phyloP scores from a whole-genome alignment of 2,113 vertebrate genomes.

The Dasypus novemcinctus region DNA sequence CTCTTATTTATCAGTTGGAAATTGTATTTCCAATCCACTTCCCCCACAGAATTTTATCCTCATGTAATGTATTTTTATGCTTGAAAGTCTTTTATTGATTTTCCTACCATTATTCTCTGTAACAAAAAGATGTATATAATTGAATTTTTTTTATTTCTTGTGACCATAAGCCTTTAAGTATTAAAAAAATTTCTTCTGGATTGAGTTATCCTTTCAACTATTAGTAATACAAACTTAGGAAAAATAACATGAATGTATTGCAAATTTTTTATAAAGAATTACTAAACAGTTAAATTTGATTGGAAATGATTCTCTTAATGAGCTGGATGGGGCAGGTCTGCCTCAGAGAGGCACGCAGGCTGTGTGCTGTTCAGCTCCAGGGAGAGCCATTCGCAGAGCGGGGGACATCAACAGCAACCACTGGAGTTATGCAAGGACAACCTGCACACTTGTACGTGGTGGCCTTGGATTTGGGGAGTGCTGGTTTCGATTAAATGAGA shows the following conservation, averaged over 20 bases:
- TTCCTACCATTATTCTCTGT: conserved; percentile 65
- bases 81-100: conserved; percentile 78
- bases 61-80: conserved; percentile 77
- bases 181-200: conserved; percentile 38
- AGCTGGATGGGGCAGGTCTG: background rate
- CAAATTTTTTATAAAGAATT: conserved; percentile 19
- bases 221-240: conserved; percentile 27
- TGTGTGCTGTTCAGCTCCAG: background rate
- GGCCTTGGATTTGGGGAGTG: background rate
- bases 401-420: background rate
- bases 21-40: conserved; percentile 75
- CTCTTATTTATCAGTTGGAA: conserved; percentile 73
- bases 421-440: background rate
- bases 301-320: background rate
- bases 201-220: conserved; percentile 51
- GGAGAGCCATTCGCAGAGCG: background rate
- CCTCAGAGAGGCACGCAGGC: background rate
- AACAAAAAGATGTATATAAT: conserved; percentile 71
- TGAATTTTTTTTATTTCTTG: conserved; percentile 50
- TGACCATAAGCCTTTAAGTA: conserved; percentile 46
- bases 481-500: conserved; percentile 11
- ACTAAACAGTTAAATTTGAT: conserved; percentile 15
- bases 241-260: conserved; percentile 3
- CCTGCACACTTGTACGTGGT: too few relatives aligned
- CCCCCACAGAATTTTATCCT: conserved; percentile 69